A percentile compares a stretch with the other conserved stretches of the same genome.
These are phyloP conservation scores for Anthopleura sola DNA, from an alignment of 64 coral and sea anemone species.

Conservation along the genomic window DNA sequence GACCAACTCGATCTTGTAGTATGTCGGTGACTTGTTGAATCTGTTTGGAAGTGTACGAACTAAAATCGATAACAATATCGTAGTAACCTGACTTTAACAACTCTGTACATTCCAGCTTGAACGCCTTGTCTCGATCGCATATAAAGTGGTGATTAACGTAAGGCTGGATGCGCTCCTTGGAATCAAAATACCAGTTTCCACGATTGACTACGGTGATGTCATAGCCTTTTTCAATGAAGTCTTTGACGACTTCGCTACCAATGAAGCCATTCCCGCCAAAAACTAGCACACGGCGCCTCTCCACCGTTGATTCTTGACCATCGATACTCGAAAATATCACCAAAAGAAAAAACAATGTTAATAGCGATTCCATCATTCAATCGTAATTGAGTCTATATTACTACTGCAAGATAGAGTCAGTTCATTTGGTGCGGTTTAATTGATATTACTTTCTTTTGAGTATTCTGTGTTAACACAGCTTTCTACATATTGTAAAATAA, in stretches of 20 bases:
- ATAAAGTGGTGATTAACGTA: slow-evolving; percentile 50
- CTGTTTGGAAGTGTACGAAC: slow-evolving; percentile 71
- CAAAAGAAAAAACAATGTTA: background rate
- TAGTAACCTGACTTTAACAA: slow-evolving; percentile 72
- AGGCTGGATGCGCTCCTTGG: slow-evolving; percentile 77
- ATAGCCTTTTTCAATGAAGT: slow-evolving; percentile 60
- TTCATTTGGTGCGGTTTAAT: background rate
- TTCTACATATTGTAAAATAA: background rate
- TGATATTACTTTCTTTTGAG: background rate
- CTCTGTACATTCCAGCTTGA: slow-evolving; percentile 79
- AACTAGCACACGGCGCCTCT: slow-evolving; percentile 41
- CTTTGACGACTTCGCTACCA: slow-evolving; percentile 68
- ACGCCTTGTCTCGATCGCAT: slow-evolving; percentile 80
- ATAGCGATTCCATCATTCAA: background rate
- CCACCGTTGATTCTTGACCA: background rate
- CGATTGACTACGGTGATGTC: slow-evolving; percentile 81
- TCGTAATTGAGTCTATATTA: background rate
- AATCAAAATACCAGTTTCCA: slow-evolving; percentile 97
- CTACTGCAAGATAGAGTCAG: background rate
- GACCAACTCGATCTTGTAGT: slow-evolving; percentile 63
- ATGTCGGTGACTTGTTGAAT: slow-evolving; percentile 71
- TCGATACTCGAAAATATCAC: background rate
- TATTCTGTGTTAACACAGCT: slow-evolving; percentile 15
- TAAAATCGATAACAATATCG: slow-evolving; percentile 91
- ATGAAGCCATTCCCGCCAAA: slow-evolving; percentile 98